Conservation (phyloP, 2,797 vertebrate genomes). For the Vultur gryphus region DNA sequence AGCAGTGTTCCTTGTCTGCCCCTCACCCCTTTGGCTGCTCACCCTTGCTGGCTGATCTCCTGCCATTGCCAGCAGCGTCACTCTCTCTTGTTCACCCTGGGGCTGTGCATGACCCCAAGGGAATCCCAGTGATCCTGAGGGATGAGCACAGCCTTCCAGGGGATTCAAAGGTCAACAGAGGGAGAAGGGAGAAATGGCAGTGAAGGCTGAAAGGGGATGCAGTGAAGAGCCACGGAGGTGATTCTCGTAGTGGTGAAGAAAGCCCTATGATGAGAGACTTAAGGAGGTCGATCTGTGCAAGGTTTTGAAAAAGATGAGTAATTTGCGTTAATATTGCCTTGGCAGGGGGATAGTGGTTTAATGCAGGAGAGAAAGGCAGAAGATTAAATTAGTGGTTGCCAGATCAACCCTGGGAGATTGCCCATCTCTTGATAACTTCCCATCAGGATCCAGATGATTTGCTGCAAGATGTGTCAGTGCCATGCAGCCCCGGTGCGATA, state of each 20-base stretch:
- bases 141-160: not conserved
- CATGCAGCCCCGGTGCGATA: not conserved
- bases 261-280: not conserved
- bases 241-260: not conserved
- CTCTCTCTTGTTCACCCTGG: not conserved
- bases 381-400: not conserved
- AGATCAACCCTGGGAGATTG: not conserved
- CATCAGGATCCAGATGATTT: not conserved
- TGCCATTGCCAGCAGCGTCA: not conserved
- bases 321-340: not conserved
- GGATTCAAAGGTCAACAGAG: not conserved
- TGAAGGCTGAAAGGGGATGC: not conserved
- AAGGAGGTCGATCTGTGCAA: not conserved
- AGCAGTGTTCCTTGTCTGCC: not conserved
- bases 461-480: accelerated
- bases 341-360: not conserved
- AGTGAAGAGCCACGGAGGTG: not conserved
- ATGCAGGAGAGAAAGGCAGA: not conserved
- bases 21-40: not conserved
- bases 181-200: not conserved
- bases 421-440: not conserved
- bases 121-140: not conserved
- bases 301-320: not conserved
- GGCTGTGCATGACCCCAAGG: accelerated
- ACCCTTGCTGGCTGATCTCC: not conserved